A percentile compares a stretch with the other conserved stretches of the same genome.
Evolutionary conservation across 2,888 invertebrate species (phyloP).

Genomic region (Clunio marinus): DNA sequence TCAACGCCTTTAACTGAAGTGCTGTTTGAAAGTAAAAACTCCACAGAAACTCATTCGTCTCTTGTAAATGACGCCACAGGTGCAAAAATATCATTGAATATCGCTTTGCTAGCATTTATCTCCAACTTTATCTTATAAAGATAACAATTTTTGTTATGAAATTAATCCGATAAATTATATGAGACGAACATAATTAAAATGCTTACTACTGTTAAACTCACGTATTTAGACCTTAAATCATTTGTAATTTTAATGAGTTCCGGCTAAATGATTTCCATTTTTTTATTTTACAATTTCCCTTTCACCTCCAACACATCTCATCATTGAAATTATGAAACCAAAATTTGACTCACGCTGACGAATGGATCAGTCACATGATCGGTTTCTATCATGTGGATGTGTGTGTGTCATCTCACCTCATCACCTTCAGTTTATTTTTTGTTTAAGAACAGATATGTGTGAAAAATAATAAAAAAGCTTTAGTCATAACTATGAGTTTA

Average conservation of each 20-base stretch:
- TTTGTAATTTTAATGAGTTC: background rate
- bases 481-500: too few species aligned
- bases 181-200: background rate
- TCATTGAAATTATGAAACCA: background rate
- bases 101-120: background rate
- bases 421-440: too few species aligned
- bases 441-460: too few species aligned
- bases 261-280: too few species aligned
- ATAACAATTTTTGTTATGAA: background rate
- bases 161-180: background rate
- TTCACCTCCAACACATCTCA: background rate
- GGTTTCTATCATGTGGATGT: too few species aligned
- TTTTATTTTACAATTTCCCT: background rate
- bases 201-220: background rate
- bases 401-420: too few species aligned
- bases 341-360: background rate
- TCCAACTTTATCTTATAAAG: background rate
- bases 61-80: background rate
- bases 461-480: too few species aligned
- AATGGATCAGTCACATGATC: background rate
- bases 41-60: background rate
- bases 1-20: background rate
- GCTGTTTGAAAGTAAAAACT: background rate
- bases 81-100: background rate
- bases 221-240: conserved; percentile 6